These are phyloP conservation scores for Pelmatolapia mariae DNA, from an alignment of 2,113 vertebrate species.

Conservation along the genomic window DNA sequence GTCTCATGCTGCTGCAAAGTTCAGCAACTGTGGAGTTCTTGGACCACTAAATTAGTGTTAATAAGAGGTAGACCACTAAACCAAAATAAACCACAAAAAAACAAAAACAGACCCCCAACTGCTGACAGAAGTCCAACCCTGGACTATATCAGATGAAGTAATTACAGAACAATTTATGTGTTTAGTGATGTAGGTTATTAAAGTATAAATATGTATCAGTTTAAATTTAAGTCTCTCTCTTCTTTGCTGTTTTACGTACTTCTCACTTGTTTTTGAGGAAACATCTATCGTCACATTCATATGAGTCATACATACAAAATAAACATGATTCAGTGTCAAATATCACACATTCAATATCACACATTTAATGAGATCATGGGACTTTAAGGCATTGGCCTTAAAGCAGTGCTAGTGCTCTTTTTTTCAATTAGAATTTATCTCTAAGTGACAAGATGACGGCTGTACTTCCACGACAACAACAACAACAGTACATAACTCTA, in stretches of 20 bases:
- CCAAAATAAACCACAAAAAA: neutral
- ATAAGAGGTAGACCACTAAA: accelerated
- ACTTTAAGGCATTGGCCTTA: neutral
- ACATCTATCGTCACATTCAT: neutral
- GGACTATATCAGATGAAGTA: neutral
- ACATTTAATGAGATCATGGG: neutral
- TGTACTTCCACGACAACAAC: neutral
- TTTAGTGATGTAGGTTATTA: neutral
- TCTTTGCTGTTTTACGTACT: neutral
- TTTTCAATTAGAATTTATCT: neutral
- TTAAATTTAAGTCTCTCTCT: neutral
- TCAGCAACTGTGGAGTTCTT: neutral
- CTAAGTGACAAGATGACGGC: neutral
- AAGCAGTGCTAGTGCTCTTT: neutral
- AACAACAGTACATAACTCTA: accelerated
- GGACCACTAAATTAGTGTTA: neutral
- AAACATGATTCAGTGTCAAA: neutral
- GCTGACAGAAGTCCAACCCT: neutral
- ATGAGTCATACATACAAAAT: neutral
- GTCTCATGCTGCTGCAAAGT: neutral
- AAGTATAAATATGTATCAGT: neutral
- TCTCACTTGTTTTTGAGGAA: neutral
- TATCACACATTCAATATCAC: neutral
- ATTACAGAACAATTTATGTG: neutral
- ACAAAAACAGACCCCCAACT: accelerated